Base-by-base conservation (phyloP, 1,140 invertebrate genomes). In the Nasonia longicornis region DNA sequence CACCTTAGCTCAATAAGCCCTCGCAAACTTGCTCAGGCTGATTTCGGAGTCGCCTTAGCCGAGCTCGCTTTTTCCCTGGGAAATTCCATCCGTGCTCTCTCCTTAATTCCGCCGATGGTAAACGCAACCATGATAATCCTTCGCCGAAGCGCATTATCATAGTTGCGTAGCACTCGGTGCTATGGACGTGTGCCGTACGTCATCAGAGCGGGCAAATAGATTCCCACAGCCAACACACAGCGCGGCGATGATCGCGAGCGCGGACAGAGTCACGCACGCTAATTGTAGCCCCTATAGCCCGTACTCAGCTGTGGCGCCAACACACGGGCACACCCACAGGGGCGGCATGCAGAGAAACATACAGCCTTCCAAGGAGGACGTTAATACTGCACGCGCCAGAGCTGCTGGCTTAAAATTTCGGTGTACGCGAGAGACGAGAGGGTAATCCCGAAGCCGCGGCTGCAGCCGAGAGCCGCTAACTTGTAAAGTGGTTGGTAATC, bases 401-500 rank as follows among this genome's bases (percentile, higher is more conserved):
- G 52, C 52, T 58, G 35, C 64, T 42, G 69, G 69, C 69, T 71
- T 71, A 71, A 71, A 71, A 71, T 71, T 71, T 71, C 69, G 69
- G 35, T 71, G n/a, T 31, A 31, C 20, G 35, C 20, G 69, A 38
- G 26, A 16, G 10, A 35, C 67, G 69, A 71, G 69, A 42, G 31
- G 69, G 69, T 71, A 71, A 71, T 71, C 69, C 69, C 20, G 69
- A 31, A 71, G 69, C 11, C 35, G 35, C 31, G 14, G 8, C 16
- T 31, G 69, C 16, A 31, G 69, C 35, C 69, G 69, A 38, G 69
- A 71, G 69, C 35, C 42, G 69, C 35, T 71, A 71, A 71, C 69
- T 71, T 71, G 69, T 71, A n/a, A 71, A 71, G 69, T 71, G 69
- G 69, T 71, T 71, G 69, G 69, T 71, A 71, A 71, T 71, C 69